A percentile compares a stretch with the other conserved stretches of the same genome.
Conservation (phyloP, 2,113 vertebrate species). For the Pseudolaguvia tuberculata region DNA sequence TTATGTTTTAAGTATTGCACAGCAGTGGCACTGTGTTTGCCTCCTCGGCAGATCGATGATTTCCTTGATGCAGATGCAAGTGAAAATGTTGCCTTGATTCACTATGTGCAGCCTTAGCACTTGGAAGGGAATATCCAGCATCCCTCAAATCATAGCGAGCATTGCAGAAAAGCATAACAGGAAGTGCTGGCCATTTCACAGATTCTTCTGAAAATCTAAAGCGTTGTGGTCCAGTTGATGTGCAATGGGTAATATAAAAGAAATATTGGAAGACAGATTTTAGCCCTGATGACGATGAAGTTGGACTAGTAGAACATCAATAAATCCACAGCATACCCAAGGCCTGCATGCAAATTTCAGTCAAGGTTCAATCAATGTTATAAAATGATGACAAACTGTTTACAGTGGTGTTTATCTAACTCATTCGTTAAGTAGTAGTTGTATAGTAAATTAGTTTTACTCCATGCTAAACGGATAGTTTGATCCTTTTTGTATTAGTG, state of each 20-base stretch:
- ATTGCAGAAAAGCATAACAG: background rate
- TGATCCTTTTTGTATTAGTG: background rate
- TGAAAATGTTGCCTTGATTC: background rate
- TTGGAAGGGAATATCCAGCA: constrained; percentile 3
- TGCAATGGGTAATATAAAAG: background rate
- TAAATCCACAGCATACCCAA: constrained; percentile 16
- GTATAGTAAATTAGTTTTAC: background rate
- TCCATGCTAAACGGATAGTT: no score
- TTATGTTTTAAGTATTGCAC: background rate
- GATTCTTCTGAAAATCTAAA: constrained; percentile 1
- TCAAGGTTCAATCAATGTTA: constrained; percentile 20
- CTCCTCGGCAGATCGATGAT: constrained; percentile 5
- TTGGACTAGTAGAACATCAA: constrained; percentile 8
- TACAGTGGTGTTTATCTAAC: background rate
- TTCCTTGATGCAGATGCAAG: background rate
- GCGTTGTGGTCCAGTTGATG: background rate
- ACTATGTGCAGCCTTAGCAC: background rate
- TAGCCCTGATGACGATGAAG: constrained; percentile 7
- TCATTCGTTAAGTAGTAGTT: background rate
- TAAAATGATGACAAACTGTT: background rate
- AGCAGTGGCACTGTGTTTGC: constrained; percentile 4
- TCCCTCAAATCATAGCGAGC: background rate
- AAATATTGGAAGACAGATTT: background rate
- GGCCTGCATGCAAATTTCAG: constrained; percentile 27
- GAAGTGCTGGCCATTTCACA: background rate